A percentile compares a stretch with the other conserved stretches of the same genome.
Conservation (phyloP, 2,888 invertebrate species). For the Drosophila trichaetosa region DNA sequence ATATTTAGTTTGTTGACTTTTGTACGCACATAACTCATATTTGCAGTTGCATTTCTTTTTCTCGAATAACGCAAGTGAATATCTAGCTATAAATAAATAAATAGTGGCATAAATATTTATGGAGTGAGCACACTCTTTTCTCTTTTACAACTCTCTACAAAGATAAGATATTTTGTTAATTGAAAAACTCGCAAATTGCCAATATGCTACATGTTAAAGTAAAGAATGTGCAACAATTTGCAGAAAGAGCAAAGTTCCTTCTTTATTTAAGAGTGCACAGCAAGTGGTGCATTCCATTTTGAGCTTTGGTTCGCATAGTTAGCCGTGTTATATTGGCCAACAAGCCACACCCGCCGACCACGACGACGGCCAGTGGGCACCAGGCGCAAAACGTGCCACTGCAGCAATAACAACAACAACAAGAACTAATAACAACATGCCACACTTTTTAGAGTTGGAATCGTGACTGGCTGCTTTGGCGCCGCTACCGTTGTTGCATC, state of each 20-base stretch:
- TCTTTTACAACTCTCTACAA: neutral
- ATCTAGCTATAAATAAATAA: neutral
- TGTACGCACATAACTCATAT: neutral
- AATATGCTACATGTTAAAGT: neutral
- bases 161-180: neutral
- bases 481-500: constrained; percentile 52
- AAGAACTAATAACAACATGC: constrained; percentile 54
- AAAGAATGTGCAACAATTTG: constrained; percentile 22
- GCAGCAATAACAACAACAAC: constrained; percentile 18
- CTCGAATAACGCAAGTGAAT: neutral
- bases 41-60: constrained; percentile 1
- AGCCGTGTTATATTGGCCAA: constrained; percentile 39
- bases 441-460: constrained; percentile 65
- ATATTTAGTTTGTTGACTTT: no score
- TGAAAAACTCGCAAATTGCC: neutral
- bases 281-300: constrained; percentile 36
- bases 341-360: constrained; percentile 63
- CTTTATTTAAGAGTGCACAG: neutral
- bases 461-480: constrained; percentile 67
- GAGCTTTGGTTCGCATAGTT: constrained; percentile 30
- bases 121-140: neutral
- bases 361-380: constrained; percentile 66
- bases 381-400: constrained; percentile 57
- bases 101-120: neutral
- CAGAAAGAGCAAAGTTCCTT: constrained; percentile 46